These are phyloP conservation scores for Anarrhichthys ocellatus DNA, from an alignment of 2,113 vertebrate genomes.

Conservation along the genomic window DNA sequence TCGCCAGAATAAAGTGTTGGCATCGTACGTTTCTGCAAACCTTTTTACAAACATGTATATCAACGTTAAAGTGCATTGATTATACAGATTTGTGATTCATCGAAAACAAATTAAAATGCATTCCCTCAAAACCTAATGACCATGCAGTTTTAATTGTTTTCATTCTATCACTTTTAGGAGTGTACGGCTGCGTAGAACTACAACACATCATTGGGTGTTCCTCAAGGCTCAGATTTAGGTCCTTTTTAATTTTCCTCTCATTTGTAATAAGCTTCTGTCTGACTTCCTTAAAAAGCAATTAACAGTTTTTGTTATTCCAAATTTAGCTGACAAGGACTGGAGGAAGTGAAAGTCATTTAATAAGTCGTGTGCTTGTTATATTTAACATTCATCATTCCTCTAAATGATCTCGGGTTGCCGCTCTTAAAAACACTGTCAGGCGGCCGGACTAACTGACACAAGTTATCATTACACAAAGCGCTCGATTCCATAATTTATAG, in stretches of 20 bases:
- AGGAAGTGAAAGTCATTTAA: not conserved
- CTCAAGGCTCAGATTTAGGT: not conserved
- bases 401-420: not conserved
- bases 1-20: no score
- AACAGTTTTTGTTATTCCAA: not conserved
- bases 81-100: no score
- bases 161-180: not conserved
- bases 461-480: conserved; percentile 93
- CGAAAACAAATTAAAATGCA: no score
- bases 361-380: not conserved
- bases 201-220: not conserved
- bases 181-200: not conserved
- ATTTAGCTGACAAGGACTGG: no score
- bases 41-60: no score
- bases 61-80: no score
- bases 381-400: not conserved
- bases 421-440: conserved; percentile 78
- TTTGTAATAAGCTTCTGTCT: not conserved
- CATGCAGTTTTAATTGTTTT: not conserved
- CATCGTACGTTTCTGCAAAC: no score
- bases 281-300: not conserved
- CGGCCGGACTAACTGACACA: conserved; percentile 87
- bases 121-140: no score
- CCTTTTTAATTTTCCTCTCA: not conserved
- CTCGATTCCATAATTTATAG: conserved; percentile 95